Percentiles rank a stretch among this genome's conserved stretches.
phyloP scores from a whole-genome alignment of 2,888 invertebrate genomes.

The Drosophila demipolita region DNA sequence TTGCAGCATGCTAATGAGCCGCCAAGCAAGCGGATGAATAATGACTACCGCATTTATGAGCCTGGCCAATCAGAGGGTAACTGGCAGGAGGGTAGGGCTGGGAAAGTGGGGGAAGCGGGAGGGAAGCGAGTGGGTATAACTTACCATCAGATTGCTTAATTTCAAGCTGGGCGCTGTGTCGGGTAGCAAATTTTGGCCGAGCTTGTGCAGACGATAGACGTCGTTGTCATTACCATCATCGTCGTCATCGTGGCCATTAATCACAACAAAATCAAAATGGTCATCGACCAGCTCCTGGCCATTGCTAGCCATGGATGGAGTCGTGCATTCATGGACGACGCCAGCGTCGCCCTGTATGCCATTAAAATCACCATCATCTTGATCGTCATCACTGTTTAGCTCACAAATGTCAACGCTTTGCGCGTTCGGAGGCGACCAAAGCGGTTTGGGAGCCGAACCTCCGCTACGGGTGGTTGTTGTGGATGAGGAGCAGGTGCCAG shows the following conservation, averaged over 20 bases:
- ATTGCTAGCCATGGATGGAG: slow-evolving; percentile 40
- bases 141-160: slow-evolving; percentile 85
- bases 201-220: slow-evolving; percentile 58
- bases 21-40: slow-evolving; percentile 57
- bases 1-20: slow-evolving; percentile 72
- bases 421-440: slow-evolving; percentile 36
- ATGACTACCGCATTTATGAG: slow-evolving; percentile 51
- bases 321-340: slow-evolving; percentile 51
- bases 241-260: slow-evolving; percentile 64
- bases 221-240: slow-evolving; percentile 44
- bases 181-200: slow-evolving; percentile 79
- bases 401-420: slow-evolving; percentile 77
- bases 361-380: slow-evolving; percentile 43
- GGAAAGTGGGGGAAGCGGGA: background rate
- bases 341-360: slow-evolving; percentile 62
- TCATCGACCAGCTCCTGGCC: slow-evolving; percentile 71
- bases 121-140: slow-evolving; percentile 51
- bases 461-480: slow-evolving; percentile 56
- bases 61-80: slow-evolving; percentile 20
- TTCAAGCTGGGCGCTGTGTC: slow-evolving; percentile 84
- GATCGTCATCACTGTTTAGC: slow-evolving; percentile 66
- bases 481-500: slow-evolving; percentile 59
- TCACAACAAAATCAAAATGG: slow-evolving; percentile 72
- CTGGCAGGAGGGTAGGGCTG: slow-evolving; percentile 1
- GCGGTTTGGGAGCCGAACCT: slow-evolving; percentile 23